Evolutionary conservation across 2,113 vertebrate species (phyloP), one percentile per base, ranked within the genome.

Genomic region (Gobio gobio): DNA sequence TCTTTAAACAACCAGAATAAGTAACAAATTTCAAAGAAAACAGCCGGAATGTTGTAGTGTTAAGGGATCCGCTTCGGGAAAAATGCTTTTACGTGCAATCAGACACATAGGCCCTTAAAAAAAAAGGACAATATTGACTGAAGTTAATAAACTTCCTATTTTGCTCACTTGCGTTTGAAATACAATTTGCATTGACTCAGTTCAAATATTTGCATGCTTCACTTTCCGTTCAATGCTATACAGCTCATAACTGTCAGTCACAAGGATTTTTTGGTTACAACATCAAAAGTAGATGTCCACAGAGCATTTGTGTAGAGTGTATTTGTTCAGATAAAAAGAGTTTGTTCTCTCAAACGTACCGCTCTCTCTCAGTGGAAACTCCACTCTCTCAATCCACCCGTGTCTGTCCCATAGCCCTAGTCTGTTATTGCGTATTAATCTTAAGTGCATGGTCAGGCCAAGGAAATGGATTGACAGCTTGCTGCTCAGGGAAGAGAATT

Each of bases 391-490:
- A 33, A 5, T 88, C 68, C 66, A 66, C 85, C 26, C 9, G 47
- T 40, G 51, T 79, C 88, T 89, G 91, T 93, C 90, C 91, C 93
- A 92, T 91, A 90, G 77, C 49, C 82, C 51, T 54, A 45, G 56
- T 75, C 74, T 85, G 49, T 86, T 77, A 81, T 85, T 88, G 54
- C 85, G 78, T 63, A 22, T 56, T 68, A 43, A 29, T 63, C n/a
- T 74, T 45, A 49, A 49, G 81, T 86, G 77, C 90, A 72, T 74
- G 68, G 82, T 75, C 66, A 77, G 73, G 47, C 66, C 49, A 81
- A 80, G 73, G 51, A 49, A 88, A 87, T 64, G 87, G 85, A 86
- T 47, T 88, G 86, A 77, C 81, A 24, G 81, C 87, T 84, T 78
- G 87, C 89, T 89, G 91, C 77, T 72, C 45, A 66, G 87, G 75